Evolutionary conservation across 2,797 vertebrate genomes (phyloP), one percentile per base, ranked within the genome.

Genomic region (Enteromius mattozi): DNA sequence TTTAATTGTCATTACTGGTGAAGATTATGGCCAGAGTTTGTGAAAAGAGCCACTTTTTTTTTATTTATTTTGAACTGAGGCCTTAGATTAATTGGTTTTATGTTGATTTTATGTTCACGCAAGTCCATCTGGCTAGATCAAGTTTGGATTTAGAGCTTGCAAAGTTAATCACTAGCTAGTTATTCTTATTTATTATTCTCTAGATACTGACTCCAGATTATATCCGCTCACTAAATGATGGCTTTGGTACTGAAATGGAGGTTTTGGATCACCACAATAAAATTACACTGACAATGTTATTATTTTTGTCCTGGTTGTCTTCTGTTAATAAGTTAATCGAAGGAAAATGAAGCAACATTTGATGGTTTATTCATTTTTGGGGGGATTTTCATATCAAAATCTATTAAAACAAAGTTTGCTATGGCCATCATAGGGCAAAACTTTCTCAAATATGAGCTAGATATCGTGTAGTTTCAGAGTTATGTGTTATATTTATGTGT

Each of bases 71-170:
- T 70, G 27, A 80, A 56, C 24, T 0, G 76, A 85, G 76, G 80
- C 86, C 84, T 89, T 89, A n/a, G 78, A 84, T 80, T 21, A 82
- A 79, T 77, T 75, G 59, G 81, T 59, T 54, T 54, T 76, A 30
- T 42, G 59, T 61, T 51, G 27, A 45, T 79, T 75, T 69, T 66
- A 78, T 68, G 78, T 83, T 49, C 1, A 35, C 24, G 42, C 35
- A 47, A 49, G 17, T 30, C 45, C 24, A 6, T 70, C 76, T 66
- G 30, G 4, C 35, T 68, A 49, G 51, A 10, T 35, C 33, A 74
- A 33, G n/a, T 21, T 79, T 49, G 45, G 61, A 10, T 78, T 47
- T 56, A 21, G 16, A 45, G 37, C n/a, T 27, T 21, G 21, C 30
- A 12, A 49, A 47, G 63, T 21, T 27, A 30, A 27, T 56, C n/a